Evolutionary conservation across 1,140 invertebrate genomes (phyloP).

Genomic region (Drosophila cardini): DNA sequence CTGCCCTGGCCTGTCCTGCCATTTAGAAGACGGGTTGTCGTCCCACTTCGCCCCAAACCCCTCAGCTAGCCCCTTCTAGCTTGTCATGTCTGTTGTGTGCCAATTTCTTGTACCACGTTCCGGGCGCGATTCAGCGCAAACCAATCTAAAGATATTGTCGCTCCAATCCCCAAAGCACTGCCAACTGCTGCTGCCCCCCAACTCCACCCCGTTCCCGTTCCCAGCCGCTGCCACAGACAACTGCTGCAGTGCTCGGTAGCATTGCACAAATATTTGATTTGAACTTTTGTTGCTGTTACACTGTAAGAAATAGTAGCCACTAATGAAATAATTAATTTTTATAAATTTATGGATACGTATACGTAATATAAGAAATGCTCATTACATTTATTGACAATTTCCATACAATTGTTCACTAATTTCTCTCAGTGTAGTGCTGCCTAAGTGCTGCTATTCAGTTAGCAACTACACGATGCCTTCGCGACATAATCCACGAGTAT

Average conservation of each 20-base stretch:
- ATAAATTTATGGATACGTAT: neutral
- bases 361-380: neutral
- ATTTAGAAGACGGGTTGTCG: slow-evolving; percentile 60
- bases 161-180: slow-evolving; percentile 48
- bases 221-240: neutral
- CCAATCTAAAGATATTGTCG: slow-evolving; percentile 81
- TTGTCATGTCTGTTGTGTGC: slow-evolving; percentile 70
- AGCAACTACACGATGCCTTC: slow-evolving; percentile 50
- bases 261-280: slow-evolving; percentile 77
- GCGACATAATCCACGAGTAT: slow-evolving; percentile 67
- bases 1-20: slow-evolving; percentile 48
- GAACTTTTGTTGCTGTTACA: slow-evolving; percentile 46
- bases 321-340: neutral
- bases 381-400: neutral
- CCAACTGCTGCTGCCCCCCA: slow-evolving; percentile 5
- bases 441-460: slow-evolving; percentile 46
- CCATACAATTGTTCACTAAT: neutral
- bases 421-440: slow-evolving; percentile 23
- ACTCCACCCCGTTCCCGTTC: neutral
- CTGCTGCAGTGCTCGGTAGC: slow-evolving; percentile 24
- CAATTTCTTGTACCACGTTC: slow-evolving; percentile 72
- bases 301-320: slow-evolving; percentile 2
- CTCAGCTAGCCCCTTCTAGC: neutral
- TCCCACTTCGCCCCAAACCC: neutral
- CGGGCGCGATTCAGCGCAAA: slow-evolving; percentile 63